phyloP scores from a whole-genome alignment of 2,113 vertebrate species.

The Calidris pygmaea region DNA sequence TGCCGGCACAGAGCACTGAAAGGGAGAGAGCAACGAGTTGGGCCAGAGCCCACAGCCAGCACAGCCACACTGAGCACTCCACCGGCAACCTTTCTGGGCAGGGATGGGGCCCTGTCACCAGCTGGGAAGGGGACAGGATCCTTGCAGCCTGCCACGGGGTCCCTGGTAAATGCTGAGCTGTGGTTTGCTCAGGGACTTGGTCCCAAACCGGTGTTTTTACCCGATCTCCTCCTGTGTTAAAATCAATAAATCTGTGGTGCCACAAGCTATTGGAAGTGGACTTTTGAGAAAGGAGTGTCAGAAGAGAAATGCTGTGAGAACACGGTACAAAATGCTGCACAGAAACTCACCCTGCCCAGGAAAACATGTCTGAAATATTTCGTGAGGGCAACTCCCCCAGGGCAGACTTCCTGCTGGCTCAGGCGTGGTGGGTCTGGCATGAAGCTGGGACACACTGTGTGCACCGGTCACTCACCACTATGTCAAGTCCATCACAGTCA shows the following conservation, averaged over 20 bases:
- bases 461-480: neutral
- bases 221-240: neutral
- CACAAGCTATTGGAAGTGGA: neutral
- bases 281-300: neutral
- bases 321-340: neutral
- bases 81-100: neutral
- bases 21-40: rapidly evolving
- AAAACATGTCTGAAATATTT: neutral
- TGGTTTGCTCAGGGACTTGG: neutral
- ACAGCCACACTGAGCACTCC: neutral
- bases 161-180: neutral
- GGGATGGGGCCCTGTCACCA: neutral
- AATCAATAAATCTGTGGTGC: neutral
- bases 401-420: neutral
- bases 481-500: rapidly evolving
- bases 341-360: neutral
- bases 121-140: neutral
- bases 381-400: neutral
- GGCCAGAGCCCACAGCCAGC: neutral
- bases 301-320: neutral
- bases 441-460: neutral
- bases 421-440: neutral
- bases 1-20: neutral
- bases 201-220: neutral
- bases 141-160: neutral